Evolutionary conservation across 1,140 invertebrate species (phyloP).

Genomic region (Argopecten irradians): DNA sequence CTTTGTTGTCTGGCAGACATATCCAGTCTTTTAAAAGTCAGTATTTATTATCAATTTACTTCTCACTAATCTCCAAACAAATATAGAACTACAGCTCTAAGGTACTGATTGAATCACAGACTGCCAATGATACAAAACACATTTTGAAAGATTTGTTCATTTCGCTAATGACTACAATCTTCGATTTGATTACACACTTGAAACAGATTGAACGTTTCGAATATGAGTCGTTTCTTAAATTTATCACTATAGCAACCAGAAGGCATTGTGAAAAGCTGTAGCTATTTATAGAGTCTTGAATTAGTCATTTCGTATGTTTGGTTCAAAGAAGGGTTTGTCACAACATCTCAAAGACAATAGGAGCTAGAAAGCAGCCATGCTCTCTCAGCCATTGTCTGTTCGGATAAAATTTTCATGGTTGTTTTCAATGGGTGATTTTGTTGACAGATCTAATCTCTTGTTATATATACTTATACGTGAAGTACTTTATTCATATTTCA

Average conservation of each 20-base stretch:
- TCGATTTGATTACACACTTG: neutral
- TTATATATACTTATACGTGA: neutral
- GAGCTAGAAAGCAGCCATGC: neutral
- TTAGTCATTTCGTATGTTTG: neutral
- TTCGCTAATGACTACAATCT: neutral
- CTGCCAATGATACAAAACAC: neutral
- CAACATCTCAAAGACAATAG: neutral
- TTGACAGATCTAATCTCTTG: neutral
- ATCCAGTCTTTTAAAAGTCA: no score
- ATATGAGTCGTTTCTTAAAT: neutral
- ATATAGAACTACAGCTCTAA: neutral
- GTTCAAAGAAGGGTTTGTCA: neutral
- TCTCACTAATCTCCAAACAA: neutral
- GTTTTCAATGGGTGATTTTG: neutral
- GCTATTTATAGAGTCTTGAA: neutral
- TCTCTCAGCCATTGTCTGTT: neutral
- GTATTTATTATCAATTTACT: no score
- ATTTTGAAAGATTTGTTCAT: slow-evolving; percentile 12
- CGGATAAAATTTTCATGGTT: neutral
- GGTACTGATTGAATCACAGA: neutral
- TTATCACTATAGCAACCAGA: neutral
- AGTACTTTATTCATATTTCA: neutral
- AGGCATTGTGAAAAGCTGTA: neutral
- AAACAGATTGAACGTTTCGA: neutral
- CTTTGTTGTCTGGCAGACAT: no score